A percentile compares a stretch with the other conserved stretches of the same genome.
Conservation (phyloP, 2,888 invertebrate species). For the Morinoia aosen region DNA sequence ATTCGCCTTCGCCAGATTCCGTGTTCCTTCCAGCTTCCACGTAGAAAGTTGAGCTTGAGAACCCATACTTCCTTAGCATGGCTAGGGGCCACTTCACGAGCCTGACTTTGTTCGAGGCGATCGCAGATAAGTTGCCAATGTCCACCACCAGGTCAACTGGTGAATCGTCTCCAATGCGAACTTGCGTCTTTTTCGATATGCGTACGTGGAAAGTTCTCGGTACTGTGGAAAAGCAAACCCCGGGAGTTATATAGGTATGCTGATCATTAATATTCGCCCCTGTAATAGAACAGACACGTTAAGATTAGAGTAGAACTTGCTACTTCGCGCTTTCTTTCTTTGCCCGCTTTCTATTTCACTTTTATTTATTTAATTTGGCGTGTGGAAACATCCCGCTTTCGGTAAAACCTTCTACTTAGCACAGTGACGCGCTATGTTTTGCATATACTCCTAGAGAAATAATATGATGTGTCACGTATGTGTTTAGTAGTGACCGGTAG, state of each 20-base stretch:
- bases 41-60: constrained; percentile 1
- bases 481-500: no score
- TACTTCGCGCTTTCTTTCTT: neutral
- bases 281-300: neutral
- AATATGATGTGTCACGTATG: no score
- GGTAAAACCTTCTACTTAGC: no score
- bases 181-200: constrained; percentile 8
- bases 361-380: no score
- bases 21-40: constrained; percentile 41
- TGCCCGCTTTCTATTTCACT: neutral
- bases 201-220: neutral
- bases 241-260: neutral
- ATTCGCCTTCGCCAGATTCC: constrained; percentile 24
- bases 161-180: constrained; percentile 33
- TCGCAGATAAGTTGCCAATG: neutral
- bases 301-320: neutral
- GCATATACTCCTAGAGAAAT: no score
- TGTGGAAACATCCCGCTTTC: no score
- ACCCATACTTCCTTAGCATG: constrained; percentile 8
- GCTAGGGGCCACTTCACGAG: constrained; percentile 28
- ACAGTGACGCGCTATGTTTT: no score
- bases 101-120: neutral
- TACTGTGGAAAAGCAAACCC: neutral
- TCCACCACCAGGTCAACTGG: constrained; percentile 19
- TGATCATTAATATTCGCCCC: neutral